phyloP scores from a whole-genome alignment of 2,888 invertebrate genomes.

The Hybos culiciformis region DNA sequence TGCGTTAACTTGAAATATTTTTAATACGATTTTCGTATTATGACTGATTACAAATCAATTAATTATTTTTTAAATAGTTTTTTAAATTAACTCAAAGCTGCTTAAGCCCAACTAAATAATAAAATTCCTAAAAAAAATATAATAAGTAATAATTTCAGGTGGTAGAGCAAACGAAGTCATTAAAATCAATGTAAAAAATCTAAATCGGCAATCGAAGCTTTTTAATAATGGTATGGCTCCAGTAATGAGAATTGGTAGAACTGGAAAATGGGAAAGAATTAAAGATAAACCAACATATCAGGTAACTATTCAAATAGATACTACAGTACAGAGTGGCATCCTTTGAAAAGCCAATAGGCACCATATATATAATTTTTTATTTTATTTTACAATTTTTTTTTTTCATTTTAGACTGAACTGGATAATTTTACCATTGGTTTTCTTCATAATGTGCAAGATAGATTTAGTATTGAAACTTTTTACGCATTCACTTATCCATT shows the following conservation, averaged over 20 bases:
- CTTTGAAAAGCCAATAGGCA: too few species aligned
- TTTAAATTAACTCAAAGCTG: background rate
- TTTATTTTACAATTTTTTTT: background rate
- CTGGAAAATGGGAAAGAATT: slow-evolving; percentile 71
- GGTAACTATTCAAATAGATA: slow-evolving; percentile 38
- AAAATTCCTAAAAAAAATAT: slow-evolving; percentile 1
- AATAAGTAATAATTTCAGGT: slow-evolving; percentile 23
- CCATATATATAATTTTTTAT: background rate
- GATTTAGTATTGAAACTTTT: slow-evolving; percentile 57
- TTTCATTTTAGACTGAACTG: slow-evolving; percentile 42
- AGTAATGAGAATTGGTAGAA: slow-evolving; percentile 61
- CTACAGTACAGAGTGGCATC: too few species aligned
- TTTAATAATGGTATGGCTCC: slow-evolving; percentile 85
- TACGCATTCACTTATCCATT: slow-evolving; percentile 88
- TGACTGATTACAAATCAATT: too few species aligned
- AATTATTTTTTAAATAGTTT: too few species aligned
- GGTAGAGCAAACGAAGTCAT: slow-evolving; percentile 43
- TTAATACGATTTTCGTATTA: too few species aligned
- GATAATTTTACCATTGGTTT: slow-evolving; percentile 63
- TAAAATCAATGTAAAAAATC: slow-evolving; percentile 71
- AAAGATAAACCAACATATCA: slow-evolving; percentile 63
- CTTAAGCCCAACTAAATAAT: background rate
- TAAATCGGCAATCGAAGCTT: slow-evolving; percentile 82
- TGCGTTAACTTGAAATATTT: too few species aligned
- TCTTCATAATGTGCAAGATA: slow-evolving; percentile 56